These are phyloP conservation scores for Chaetodon trifascialis DNA, from an alignment of 2,113 vertebrate genomes.

Conservation along the genomic window DNA sequence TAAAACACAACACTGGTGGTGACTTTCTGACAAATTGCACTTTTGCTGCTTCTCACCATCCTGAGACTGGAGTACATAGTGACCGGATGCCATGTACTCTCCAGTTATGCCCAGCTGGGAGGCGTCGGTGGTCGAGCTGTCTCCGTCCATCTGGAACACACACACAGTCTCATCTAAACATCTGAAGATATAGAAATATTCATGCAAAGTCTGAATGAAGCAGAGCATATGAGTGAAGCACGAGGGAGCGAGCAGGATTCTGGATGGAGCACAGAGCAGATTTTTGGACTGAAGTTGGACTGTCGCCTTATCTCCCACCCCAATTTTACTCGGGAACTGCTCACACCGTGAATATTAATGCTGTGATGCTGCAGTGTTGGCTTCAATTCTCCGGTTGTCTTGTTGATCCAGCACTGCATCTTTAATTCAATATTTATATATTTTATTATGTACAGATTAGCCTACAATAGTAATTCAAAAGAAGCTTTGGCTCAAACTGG, in stretches of 20 bases:
- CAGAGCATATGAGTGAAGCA: not conserved
- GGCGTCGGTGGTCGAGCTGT: constrained; percentile 95
- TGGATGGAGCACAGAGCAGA: too few species aligned
- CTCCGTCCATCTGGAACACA: constrained; percentile 93
- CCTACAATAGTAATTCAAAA: not conserved
- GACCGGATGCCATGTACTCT: constrained; percentile 94
- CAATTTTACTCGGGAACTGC: too few species aligned
- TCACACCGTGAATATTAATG: too few species aligned
- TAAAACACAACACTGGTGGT: rapidly evolving
- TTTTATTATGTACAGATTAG: not conserved
- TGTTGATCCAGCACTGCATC: not conserved
- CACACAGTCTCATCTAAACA: too few species aligned
- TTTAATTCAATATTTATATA: not conserved
- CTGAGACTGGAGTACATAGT: constrained; percentile 96
- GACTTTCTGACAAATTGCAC: not conserved
- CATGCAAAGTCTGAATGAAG: not conserved
- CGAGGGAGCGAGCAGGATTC: too few species aligned
- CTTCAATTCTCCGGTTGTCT: not conserved
- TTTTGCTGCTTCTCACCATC: constrained; percentile 87
- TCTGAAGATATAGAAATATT: not conserved
- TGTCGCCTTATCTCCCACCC: too few species aligned
- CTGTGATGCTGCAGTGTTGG: too few species aligned
- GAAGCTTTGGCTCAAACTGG: not conserved
- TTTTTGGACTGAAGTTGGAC: too few species aligned
- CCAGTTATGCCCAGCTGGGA: constrained; percentile 96